Conservation (phyloP, 2,888 invertebrate genomes). For the Diplazon laetatorius region DNA sequence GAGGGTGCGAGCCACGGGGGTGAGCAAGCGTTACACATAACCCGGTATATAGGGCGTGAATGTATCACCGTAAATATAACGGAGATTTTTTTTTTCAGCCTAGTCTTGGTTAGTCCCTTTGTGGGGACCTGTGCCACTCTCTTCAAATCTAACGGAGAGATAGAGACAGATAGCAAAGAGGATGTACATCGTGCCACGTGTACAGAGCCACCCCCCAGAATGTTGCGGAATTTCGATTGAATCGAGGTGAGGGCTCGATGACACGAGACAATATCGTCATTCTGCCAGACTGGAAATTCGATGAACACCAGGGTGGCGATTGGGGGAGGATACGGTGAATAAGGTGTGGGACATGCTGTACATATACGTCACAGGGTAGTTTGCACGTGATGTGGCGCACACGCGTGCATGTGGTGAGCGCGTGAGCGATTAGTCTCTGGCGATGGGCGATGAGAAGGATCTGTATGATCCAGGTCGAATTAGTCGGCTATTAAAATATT, state of each 20-base stretch:
- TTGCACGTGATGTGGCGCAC: too few relatives aligned
- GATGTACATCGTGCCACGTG: too few relatives aligned
- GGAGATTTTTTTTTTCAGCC: too few relatives aligned
- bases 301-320: constrained; percentile 58
- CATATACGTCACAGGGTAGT: constrained; percentile 3
- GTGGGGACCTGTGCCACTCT: too few relatives aligned
- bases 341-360: constrained; percentile 10
- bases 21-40: constrained; percentile 25
- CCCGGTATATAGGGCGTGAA: neutral
- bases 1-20: constrained; percentile 17
- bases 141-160: too few relatives aligned
- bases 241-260: constrained; percentile 60
- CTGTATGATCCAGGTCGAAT: constrained; percentile 40
- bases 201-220: too few relatives aligned
- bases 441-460: constrained; percentile 48
- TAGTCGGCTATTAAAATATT: constrained; percentile 26
- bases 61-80: constrained; percentile 24
- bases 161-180: too few relatives aligned
- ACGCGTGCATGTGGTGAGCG: too few relatives aligned
- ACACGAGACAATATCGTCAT: constrained; percentile 56
- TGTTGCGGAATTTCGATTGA: constrained; percentile 49
- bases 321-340: neutral
- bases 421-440: constrained; percentile 47
- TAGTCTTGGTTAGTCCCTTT: too few relatives aligned
- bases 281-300: constrained; percentile 46